Conservation (phyloP, 2,113 vertebrate species). For the Passer domesticus region DNA sequence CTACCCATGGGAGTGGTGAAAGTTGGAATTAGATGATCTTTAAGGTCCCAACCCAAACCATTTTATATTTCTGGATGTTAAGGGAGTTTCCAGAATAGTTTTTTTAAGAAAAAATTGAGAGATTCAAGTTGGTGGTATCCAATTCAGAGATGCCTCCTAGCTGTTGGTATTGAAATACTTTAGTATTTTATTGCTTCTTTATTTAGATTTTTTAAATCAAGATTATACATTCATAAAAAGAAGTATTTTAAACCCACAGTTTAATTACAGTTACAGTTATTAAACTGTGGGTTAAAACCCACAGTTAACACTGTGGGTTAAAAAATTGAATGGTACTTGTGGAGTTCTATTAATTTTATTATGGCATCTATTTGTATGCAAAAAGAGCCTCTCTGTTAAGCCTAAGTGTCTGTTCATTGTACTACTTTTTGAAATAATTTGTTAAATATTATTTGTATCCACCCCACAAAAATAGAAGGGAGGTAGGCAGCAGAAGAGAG, state of each 20-base stretch:
- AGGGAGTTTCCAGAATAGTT: not conserved
- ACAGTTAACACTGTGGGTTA: not conserved
- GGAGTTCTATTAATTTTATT: not conserved
- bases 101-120: not conserved
- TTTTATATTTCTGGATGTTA: not conserved
- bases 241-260: not conserved
- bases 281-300: not conserved
- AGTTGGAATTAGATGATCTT: not conserved
- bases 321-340: not conserved
- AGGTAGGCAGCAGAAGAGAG: not conserved
- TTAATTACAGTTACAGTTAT: not conserved
- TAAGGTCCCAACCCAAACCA: not conserved
- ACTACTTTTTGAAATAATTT: not conserved
- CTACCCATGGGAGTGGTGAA: not conserved
- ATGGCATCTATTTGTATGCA: not conserved
- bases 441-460: not conserved
- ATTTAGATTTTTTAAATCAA: not conserved
- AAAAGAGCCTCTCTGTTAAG: not conserved
- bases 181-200: not conserved
- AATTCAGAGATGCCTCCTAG: not conserved
- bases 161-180: not conserved
- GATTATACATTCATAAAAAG: not conserved
- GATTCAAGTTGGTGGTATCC: not conserved
- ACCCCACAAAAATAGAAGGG: not conserved
- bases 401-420: not conserved